Evolutionary conservation across 2,888 invertebrate species (phyloP), one percentile per base, ranked within the genome.

Genomic region (Eristalis intricaria): DNA sequence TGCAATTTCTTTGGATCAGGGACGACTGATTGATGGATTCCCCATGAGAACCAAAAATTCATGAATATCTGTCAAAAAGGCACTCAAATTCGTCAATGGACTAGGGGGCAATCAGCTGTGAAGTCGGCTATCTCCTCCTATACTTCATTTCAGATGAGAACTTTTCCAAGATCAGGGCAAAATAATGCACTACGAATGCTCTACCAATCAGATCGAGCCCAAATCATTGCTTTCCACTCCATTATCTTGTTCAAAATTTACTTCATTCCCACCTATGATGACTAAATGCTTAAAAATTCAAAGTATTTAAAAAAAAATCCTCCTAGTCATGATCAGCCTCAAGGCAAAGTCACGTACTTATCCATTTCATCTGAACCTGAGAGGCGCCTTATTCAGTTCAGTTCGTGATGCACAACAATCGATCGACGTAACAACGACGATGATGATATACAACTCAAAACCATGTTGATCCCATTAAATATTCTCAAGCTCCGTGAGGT

Each of bases 351-450:
- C 50, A 50, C 50, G 50, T 50, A 50, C 19, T 50, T 19, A n/a
- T 50, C 50, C 50, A 50, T 50, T 19, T 19, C 19, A 50, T 50
- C 50, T 50, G 50, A 19, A 50, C 50, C 50, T 32, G 19, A 50
- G 50, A 22, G 50, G 50, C 50, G 50, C 50, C 50, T 50, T 50
- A 8, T 50, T 50, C 19, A 50, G 50, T 50, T 50, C 50, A 50
- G 19, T 19, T 71, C 71, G 71, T 71, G 71, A 71, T 38, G 60
- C 61, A 71, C 71, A 60, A 5, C 38, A 60, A 61, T 22, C 50
- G 35, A 69, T 35, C 32, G 32, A 29, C 29, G 8, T 4, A 8
- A 8, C 32, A 8, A 32, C 50, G 29, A 69, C 43, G 50, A 50
- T 50, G 38, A 71, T 43, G 43, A 43, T 43, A 61, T 19, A 43